Conservation (phyloP, 2,113 vertebrate genomes). For the Falco punctatus region DNA sequence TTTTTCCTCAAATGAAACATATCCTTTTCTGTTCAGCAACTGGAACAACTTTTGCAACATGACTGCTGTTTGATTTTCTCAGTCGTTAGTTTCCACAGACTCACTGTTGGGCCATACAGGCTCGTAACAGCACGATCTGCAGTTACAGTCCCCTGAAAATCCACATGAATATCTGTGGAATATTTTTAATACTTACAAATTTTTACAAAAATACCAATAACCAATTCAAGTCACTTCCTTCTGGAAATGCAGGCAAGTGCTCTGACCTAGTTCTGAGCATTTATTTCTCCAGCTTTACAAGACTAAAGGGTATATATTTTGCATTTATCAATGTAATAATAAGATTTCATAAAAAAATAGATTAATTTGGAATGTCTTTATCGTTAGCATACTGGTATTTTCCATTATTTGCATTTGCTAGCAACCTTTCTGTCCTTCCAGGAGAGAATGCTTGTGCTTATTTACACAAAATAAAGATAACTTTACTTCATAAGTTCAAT, state of each 20-base stretch:
- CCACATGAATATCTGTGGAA: background rate
- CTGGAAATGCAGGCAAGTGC: background rate
- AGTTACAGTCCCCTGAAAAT: background rate
- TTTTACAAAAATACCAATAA: background rate
- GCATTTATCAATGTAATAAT: background rate
- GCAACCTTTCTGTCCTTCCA: conserved; percentile 71
- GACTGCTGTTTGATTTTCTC: background rate
- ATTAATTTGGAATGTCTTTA: background rate
- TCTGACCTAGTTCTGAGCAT: background rate
- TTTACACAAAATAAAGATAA: conserved; percentile 82
- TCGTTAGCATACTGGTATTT: background rate
- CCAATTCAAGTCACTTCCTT: background rate
- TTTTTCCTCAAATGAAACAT: background rate
- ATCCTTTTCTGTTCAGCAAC: background rate
- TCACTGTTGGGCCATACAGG: background rate
- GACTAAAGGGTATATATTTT: background rate
- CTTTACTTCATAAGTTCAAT: conserved; percentile 44
- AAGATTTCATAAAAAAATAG: background rate
- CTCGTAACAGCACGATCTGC: background rate
- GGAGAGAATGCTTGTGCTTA: conserved; percentile 39
- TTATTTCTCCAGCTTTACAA: background rate
- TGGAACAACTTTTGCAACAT: background rate
- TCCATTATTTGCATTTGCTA: conserved; percentile 21
- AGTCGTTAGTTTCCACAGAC: background rate
- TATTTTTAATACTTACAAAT: background rate